Evolutionary conservation across 2,888 invertebrate genomes (phyloP), one percentile per base, ranked within the genome.

Genomic region (Dryococelus australis): DNA sequence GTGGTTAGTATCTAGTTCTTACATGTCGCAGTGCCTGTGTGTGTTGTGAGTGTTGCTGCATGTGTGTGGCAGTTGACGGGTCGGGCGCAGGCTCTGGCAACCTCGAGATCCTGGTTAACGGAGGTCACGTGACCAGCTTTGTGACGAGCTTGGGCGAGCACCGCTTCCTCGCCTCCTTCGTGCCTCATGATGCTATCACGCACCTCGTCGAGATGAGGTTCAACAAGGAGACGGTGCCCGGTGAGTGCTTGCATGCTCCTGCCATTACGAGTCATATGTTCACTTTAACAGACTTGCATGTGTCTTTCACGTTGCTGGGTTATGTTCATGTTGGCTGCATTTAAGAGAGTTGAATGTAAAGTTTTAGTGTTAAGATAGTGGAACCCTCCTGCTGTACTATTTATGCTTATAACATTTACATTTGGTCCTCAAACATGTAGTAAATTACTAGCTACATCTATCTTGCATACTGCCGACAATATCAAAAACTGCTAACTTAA

Each of bases 81-180:
- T 97, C 97, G 88, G 95, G 96, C 89, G 99, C 99, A n/a, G 99
- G 99, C 78, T 97, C 98, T 5, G 99, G 99, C 26, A 98, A 99
- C 93, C 93, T 99, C 90, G 99, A 99, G 93, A 97, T 99, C 90
- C 95, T 99, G 89, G 98, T 99, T 13, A 98, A 99, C 91, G 98
- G 98, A 79, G 97, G 98, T 8, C 96, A 98, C 89, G 98, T 99
- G 43, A 98, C 98, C 13, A 99, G 99, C 90, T 98, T 98, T 87
- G 98, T 99, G 24, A 95, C 97, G 89, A 97, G 98, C 88, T 94
- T 98, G 85, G 99, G 98, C 84, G 96, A 96, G 80, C 97, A 98
- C 91, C 94, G 97, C 89, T 98, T 97, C 92, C 94, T 97, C 88
- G 99, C 99, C 65, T 97, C 98, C 24, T 99, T 99, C 92, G 97